A percentile compares a stretch with the other conserved stretches of the same genome.
Conservation (phyloP, 2,113 vertebrate species). For the Diphyllodes magnificus region DNA sequence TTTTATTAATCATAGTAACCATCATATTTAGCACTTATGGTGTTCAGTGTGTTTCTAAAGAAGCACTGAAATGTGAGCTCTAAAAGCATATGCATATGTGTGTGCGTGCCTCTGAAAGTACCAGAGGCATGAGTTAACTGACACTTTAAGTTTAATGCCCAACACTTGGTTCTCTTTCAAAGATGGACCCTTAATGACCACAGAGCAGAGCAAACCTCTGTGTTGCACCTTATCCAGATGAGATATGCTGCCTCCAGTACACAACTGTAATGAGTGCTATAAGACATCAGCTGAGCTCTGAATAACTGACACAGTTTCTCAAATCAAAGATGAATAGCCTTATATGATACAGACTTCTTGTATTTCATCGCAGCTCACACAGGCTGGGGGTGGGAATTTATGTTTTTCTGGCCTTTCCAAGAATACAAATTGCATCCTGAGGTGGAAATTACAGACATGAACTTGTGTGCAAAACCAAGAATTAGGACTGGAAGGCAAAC, state of each 20-base stretch:
- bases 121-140: background rate
- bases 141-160: background rate
- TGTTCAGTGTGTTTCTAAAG: background rate
- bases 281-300: background rate
- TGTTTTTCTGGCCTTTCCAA: background rate
- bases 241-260: background rate
- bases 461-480: background rate
- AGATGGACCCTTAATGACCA: background rate
- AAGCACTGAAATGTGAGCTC: background rate
- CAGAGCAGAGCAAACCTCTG: background rate
- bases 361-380: background rate
- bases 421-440: background rate
- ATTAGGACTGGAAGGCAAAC: background rate
- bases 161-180: background rate
- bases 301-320: background rate
- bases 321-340: background rate
- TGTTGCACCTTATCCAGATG: background rate
- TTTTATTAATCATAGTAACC: background rate
- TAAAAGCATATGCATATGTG: background rate
- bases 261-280: background rate
- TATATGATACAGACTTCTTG: background rate
- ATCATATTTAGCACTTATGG: background rate
- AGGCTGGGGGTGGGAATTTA: background rate
- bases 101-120: background rate
- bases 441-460: background rate